Base-by-base conservation (phyloP, 1,140 invertebrate genomes). In the Plodia interpunctella region DNA sequence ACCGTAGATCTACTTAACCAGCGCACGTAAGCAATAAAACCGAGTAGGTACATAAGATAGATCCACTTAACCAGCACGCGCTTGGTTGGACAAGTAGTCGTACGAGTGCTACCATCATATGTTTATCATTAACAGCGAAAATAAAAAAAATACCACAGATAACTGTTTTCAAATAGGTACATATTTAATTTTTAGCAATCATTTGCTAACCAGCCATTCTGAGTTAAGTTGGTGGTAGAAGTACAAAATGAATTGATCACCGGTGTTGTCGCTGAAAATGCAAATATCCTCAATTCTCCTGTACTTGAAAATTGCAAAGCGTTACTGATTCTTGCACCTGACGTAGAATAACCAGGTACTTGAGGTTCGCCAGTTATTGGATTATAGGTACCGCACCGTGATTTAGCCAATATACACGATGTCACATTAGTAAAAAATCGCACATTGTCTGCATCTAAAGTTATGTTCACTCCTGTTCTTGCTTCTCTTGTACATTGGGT, bases 351-450 rank as follows among this genome's bases (percentile, higher is more conserved):
- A 28, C 81, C 83, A n/a, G 90, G 87, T 25, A 82, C 81, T 82
- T 92, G 91, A n/a, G 85, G 73, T 59, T 91, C 88, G n/a, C 91
- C 91, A 0, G 91, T 91, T 55, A 92, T 91, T 17, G 91, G 91
- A 79, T 92, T 92, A 71, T 85, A 91, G 2, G 74, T 75, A 56
- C 89, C 83, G 76, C 91, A 92, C 62, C 91, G 73, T 6, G 90
- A 71, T 67, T 87, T 91, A 4, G 91, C 91, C 11, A 92, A 72
- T 59, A 92, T 87, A 72, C 91, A 92, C 28, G 90, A 90, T 6
- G 91, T 92, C 28, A 91, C 89, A 71, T 92, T 92, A 35, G 88
- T 91, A 63, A 82, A 91, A 66, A 91, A 91, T 53, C 81, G 72
- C 6, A 92, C 79, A 65, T 91, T 91, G 57, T 91, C 88, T 17